A percentile compares a stretch with the other conserved stretches of the same genome.
Evolutionary conservation across 2,797 vertebrate genomes (phyloP).

Genomic region (Sternotherus odoratus): DNA sequence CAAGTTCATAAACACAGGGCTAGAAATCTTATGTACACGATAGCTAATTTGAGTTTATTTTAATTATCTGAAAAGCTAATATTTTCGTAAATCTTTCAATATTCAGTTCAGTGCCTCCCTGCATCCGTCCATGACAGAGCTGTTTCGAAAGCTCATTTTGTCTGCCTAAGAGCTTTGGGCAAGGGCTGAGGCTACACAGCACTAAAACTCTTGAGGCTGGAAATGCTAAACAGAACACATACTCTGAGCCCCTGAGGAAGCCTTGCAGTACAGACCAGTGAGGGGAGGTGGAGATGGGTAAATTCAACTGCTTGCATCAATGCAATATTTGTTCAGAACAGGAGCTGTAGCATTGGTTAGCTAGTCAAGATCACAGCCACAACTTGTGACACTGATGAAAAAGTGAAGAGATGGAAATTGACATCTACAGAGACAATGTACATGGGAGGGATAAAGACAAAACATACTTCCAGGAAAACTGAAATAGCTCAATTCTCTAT

Average conservation of each 20-base stretch:
- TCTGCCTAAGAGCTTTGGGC: neutral
- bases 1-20: neutral
- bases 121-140: constrained; percentile 12
- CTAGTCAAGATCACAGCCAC: neutral
- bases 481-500: neutral
- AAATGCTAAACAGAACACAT: neutral
- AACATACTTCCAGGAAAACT: neutral
- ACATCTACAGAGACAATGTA: neutral
- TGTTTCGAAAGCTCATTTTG: constrained; percentile 33
- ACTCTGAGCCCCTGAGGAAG: neutral
- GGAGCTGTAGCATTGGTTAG: neutral
- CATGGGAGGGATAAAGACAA: neutral
- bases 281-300: accelerated
- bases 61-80: neutral
- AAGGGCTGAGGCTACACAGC: constrained; percentile 1
- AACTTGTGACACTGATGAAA: neutral
- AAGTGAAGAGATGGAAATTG: constrained; percentile 9
- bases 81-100: constrained; percentile 4
- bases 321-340: constrained; percentile 1
- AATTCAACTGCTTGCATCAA: neutral
- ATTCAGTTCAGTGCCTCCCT: neutral
- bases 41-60: constrained; percentile 12
- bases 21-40: neutral
- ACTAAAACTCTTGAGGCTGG: neutral
- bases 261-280: neutral